Percentiles rank a stretch among this genome's conserved stretches.
Evolutionary conservation across 1,140 invertebrate species (phyloP).

Genomic region (Lanistes nyassanus): DNA sequence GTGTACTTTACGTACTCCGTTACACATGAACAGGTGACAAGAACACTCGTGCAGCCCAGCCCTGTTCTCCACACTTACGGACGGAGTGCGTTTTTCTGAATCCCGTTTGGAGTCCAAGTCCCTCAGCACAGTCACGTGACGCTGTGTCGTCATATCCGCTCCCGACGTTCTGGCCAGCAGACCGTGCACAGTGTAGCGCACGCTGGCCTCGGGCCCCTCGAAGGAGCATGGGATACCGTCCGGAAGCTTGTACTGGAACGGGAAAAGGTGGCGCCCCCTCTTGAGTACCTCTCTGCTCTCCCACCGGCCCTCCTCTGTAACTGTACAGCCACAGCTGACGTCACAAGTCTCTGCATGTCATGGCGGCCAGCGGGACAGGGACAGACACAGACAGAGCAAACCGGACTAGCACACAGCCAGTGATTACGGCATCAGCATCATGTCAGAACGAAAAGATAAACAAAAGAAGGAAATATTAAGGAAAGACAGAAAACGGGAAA

Average conservation of each 20-base stretch:
- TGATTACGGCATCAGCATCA: too few relatives aligned
- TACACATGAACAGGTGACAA: too few relatives aligned
- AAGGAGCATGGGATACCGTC: constrained; percentile 61
- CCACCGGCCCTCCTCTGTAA: constrained; percentile 57
- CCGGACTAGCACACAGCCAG: too few relatives aligned
- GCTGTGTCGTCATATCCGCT: constrained; percentile 54
- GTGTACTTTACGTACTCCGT: too few relatives aligned
- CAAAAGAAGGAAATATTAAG: not conserved
- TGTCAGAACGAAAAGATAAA: not conserved
- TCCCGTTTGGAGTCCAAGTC: constrained; percentile 57
- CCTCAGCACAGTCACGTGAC: constrained; percentile 53
- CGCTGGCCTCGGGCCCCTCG: constrained; percentile 57
- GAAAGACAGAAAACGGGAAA: not conserved
- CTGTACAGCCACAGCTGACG: constrained; percentile 31
- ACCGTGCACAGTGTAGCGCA: constrained; percentile 57
- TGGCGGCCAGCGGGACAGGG: too few relatives aligned
- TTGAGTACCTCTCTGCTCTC: constrained; percentile 57
- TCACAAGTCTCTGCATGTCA: constrained; percentile 3
- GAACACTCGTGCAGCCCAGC: too few relatives aligned
- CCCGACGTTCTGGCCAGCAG: constrained; percentile 56
- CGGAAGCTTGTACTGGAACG: constrained; percentile 61
- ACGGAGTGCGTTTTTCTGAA: constrained; percentile 49
- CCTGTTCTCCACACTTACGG: constrained; percentile 37
- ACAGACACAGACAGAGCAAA: too few relatives aligned
- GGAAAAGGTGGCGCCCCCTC: constrained; percentile 59